Conservation (phyloP, 2,888 invertebrate species). For the Andrena marginata region DNA sequence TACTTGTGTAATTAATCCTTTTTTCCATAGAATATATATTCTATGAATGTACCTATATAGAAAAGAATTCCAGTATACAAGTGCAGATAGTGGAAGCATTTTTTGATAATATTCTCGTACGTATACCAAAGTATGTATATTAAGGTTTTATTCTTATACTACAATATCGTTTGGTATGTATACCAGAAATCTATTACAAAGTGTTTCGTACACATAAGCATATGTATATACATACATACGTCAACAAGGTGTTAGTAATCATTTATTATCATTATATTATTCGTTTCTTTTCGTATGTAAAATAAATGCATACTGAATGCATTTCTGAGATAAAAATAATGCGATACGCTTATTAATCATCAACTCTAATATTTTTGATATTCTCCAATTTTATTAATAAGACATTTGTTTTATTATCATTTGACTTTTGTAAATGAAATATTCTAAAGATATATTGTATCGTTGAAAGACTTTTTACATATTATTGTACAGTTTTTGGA, state of each 20-base stretch:
- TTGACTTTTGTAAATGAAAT: background rate
- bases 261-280: background rate
- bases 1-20: background rate
- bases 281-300: background rate
- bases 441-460: background rate
- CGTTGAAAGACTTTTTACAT: background rate
- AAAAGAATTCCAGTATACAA: constrained; percentile 31
- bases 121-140: constrained; percentile 22
- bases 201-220: constrained; percentile 38
- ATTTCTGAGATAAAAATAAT: background rate
- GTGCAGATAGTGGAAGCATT: constrained; percentile 45
- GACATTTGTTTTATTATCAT: background rate
- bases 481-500: background rate
- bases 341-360: background rate
- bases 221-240: constrained; percentile 28
- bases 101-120: constrained; percentile 46
- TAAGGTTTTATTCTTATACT: constrained; percentile 10
- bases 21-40: constrained; percentile 23
- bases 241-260: constrained; percentile 1
- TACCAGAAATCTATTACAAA: constrained; percentile 41
- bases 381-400: background rate
- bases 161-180: constrained; percentile 35
- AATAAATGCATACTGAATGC: constrained; percentile 4
- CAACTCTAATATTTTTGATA: background rate
- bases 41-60: background rate